Conservation (phyloP, 2,888 invertebrate genomes). For the Scaptomyza flava region DNA sequence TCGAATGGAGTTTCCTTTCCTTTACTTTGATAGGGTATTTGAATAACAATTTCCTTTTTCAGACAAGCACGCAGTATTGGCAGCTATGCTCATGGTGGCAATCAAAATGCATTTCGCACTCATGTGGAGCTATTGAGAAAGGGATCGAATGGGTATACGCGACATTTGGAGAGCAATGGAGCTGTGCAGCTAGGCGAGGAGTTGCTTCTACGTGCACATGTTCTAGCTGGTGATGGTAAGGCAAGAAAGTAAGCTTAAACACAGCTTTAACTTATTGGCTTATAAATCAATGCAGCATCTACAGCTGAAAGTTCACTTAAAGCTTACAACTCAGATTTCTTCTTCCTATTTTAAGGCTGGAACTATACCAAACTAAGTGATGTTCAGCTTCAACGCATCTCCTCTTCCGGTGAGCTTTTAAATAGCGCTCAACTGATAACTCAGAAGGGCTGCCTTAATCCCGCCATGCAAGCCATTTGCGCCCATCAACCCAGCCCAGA, state of each 20-base stretch:
- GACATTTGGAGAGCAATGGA: conserved; percentile 85
- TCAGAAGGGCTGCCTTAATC: conserved; percentile 85
- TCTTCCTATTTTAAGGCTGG: conserved; percentile 79
- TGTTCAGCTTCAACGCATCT: conserved; percentile 84
- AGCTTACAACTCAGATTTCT: too few species aligned
- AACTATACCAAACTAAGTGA: conserved; percentile 86
- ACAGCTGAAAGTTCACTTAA: too few species aligned
- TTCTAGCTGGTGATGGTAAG: conserved; percentile 86
- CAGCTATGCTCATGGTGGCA: conserved; percentile 86
- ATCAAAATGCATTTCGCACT: conserved; percentile 85
- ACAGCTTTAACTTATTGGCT: too few species aligned
- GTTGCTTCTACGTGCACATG: conserved; percentile 85
- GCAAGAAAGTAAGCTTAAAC: background rate
- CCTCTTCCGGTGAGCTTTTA: conserved; percentile 77
- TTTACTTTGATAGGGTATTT: background rate
- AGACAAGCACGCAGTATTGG: conserved; percentile 83
- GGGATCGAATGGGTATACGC: conserved; percentile 85
- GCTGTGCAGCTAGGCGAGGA: conserved; percentile 87
- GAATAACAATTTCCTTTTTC: background rate
- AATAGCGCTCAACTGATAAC: conserved; percentile 84
- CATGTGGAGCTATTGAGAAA: conserved; percentile 85
- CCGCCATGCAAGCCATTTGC: conserved; percentile 85
- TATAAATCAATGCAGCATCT: too few species aligned
- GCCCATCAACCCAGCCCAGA: conserved; percentile 84
- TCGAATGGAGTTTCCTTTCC: background rate